Conservation (phyloP, 2,113 vertebrate species). For the Oceanites oceanicus region DNA sequence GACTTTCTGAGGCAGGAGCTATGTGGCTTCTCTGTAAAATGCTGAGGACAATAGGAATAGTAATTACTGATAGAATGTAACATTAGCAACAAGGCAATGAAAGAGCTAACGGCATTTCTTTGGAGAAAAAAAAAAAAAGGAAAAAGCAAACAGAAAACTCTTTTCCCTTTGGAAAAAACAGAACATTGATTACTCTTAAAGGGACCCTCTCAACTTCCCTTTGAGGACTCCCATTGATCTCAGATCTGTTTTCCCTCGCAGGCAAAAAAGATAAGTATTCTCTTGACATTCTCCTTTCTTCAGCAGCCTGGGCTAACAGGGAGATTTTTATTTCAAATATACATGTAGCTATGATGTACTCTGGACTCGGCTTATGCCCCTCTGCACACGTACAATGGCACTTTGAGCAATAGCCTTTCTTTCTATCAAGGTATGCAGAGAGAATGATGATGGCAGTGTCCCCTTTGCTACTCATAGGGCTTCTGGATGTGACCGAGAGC, state of each 20-base stretch:
- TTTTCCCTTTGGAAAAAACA: neutral
- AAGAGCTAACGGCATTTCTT: neutral
- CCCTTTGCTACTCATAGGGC: neutral
- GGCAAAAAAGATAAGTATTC: conserved; percentile 41
- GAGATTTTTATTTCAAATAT: conserved; percentile 33
- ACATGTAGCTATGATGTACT: neutral
- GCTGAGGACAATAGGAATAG: neutral
- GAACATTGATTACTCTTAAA: conserved; percentile 54
- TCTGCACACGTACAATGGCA: neutral
- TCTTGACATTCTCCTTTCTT: conserved; percentile 31
- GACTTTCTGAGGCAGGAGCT: neutral
- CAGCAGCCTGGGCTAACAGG: neutral
- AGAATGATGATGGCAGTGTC: neutral
- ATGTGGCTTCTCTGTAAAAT: neutral
- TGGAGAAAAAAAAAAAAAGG: no score
- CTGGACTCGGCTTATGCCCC: neutral
- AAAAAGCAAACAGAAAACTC: neutral
- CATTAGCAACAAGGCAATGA: neutral
- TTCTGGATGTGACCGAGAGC: neutral
- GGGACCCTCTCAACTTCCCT: conserved; percentile 38
- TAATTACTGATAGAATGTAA: neutral
- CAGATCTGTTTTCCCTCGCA: neutral
- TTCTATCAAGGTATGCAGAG: neutral
- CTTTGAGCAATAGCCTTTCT: neutral
- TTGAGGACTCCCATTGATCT: conserved; percentile 47